phyloP scores from a whole-genome alignment of 2,888 invertebrate species.

The Ommatoiulus sabulosus region DNA sequence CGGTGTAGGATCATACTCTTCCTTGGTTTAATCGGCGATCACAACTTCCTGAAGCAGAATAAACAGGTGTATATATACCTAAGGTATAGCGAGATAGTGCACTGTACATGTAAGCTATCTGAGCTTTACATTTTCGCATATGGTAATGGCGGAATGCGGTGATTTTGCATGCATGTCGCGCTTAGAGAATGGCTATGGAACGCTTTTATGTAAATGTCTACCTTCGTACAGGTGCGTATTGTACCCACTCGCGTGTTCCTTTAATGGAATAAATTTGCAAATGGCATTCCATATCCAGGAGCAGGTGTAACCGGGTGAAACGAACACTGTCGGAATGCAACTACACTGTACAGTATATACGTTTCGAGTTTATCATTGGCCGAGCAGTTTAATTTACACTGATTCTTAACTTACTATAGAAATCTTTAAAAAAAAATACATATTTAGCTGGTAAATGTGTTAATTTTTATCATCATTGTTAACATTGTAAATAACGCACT shows the following conservation, averaged over 20 bases:
- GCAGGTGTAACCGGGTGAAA: constrained; percentile 25
- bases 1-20: neutral
- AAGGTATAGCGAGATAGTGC: neutral
- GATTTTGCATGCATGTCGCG: constrained; percentile 21
- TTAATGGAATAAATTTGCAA: constrained; percentile 28
- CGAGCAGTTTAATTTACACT: neutral
- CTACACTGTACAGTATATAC: too few species aligned
- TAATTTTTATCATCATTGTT: too few species aligned
- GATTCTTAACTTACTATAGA: neutral
- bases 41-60: neutral
- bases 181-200: neutral
- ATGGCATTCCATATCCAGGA: constrained; percentile 24
- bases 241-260: neutral
- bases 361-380: neutral
- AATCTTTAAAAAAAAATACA: neutral
- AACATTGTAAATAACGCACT: too few species aligned
- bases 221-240: neutral
- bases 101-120: neutral
- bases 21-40: neutral
- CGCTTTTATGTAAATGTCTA: constrained; percentile 32
- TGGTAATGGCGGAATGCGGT: neutral
- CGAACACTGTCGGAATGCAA: neutral
- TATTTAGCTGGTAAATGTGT: too few species aligned
- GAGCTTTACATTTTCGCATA: neutral
- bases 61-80: neutral